Evolutionary conservation across 1,140 invertebrate genomes (phyloP).

Genomic region (Drosophila parabipectinata): DNA sequence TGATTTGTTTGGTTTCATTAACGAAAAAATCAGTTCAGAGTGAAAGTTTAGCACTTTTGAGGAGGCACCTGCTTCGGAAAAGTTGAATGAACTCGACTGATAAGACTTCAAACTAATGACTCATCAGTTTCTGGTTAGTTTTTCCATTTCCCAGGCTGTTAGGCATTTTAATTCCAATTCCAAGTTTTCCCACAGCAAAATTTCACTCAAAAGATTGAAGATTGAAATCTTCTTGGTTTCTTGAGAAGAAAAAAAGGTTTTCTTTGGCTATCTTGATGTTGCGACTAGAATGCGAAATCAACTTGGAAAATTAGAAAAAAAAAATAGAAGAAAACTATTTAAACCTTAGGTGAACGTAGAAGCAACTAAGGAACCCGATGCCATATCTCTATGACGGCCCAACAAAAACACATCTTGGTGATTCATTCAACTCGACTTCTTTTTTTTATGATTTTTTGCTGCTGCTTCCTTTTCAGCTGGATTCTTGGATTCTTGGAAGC

Average conservation of each 20-base stretch:
- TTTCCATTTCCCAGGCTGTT: slow-evolving; percentile 11
- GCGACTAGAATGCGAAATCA: slow-evolving; percentile 44
- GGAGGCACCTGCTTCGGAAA: slow-evolving; percentile 6
- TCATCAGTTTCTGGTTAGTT: slow-evolving; percentile 13
- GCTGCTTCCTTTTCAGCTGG: slow-evolving; percentile 12
- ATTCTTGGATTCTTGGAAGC: slow-evolving; percentile 62
- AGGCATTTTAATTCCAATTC: slow-evolving; percentile 25
- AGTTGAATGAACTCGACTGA: slow-evolving; percentile 44
- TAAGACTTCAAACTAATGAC: slow-evolving; percentile 29
- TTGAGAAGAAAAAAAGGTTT: slow-evolving; percentile 43
- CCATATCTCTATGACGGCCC: slow-evolving; percentile 17
- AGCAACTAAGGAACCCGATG: slow-evolving; percentile 2
- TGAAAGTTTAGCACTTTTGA: slow-evolving; percentile 53
- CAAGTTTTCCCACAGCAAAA: slow-evolving; percentile 28
- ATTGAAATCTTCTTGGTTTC: slow-evolving; percentile 29
- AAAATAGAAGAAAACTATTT: slow-evolving; percentile 39
- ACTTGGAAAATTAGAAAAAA: slow-evolving; percentile 17
- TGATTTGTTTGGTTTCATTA: slow-evolving; percentile 47
- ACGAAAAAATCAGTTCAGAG: slow-evolving; percentile 25
- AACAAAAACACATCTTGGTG: slow-evolving; percentile 43
- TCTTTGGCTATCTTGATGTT: slow-evolving; percentile 24
- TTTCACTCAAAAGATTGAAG: slow-evolving; percentile 9
- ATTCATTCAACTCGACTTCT: slow-evolving; percentile 38
- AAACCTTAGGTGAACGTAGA: slow-evolving; percentile 22
- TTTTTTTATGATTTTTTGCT: slow-evolving; percentile 7